Evolutionary conservation across 2,797 vertebrate genomes (phyloP).

Genomic region (Galagoides demidoff): DNA sequence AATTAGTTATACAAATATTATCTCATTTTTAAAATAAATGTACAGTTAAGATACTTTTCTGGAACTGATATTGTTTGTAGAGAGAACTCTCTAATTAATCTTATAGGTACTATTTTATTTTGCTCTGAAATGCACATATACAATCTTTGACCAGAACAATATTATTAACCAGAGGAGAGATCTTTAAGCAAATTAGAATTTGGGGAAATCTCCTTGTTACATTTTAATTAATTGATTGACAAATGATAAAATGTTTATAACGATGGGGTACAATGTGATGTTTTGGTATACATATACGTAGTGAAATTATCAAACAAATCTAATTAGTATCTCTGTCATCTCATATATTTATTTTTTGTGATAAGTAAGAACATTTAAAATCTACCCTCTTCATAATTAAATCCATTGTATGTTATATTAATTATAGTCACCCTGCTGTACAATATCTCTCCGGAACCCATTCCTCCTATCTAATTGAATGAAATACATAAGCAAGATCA

Average conservation of each 20-base stretch:
- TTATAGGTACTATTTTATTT: not conserved
- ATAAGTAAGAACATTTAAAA: slow-evolving; percentile 18
- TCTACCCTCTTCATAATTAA: not conserved
- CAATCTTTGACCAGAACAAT: not conserved
- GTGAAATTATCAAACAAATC: not conserved
- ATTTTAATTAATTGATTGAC: not conserved
- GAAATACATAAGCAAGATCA: not conserved
- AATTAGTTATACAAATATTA: not conserved
- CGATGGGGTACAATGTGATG: not conserved
- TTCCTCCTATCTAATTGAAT: not conserved
- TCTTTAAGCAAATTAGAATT: slow-evolving; percentile 6
- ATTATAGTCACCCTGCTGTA: not conserved
- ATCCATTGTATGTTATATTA: not conserved
- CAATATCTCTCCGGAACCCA: not conserved
- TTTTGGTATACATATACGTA: not conserved
- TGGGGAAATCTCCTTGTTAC: not conserved
- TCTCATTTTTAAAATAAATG: slow-evolving; percentile 5
- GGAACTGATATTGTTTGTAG: not conserved
- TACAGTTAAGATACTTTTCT: not conserved
- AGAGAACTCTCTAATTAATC: not conserved
- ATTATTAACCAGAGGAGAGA: not conserved
- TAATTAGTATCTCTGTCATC: not conserved
- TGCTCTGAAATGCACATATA: not conserved
- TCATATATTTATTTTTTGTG: not conserved
- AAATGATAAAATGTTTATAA: not conserved